Evolutionary conservation across 2,113 vertebrate genomes (phyloP).

Genomic region (Cephalopterus ornatus): DNA sequence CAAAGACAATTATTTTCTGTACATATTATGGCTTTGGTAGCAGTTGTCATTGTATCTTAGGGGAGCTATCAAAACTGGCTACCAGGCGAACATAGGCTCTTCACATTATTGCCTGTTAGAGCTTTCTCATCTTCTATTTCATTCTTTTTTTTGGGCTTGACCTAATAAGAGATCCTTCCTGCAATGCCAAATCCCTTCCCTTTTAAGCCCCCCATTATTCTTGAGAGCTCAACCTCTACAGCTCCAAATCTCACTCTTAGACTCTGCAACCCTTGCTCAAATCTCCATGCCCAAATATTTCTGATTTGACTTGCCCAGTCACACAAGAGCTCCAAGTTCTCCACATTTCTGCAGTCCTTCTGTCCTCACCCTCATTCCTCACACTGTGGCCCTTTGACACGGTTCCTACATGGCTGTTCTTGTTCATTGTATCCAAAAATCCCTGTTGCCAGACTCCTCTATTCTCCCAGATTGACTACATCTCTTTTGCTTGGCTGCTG

Average conservation of each 20-base stretch:
- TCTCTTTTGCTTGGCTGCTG: not conserved
- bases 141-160: not conserved
- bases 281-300: not conserved
- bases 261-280: not conserved
- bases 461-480: not conserved
- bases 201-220: not conserved
- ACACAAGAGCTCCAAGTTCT: not conserved
- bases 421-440: not conserved
- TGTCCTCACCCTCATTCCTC: not conserved
- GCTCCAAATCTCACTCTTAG: not conserved
- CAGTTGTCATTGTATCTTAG: not conserved
- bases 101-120: not conserved
- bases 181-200: not conserved
- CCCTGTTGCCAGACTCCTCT: not conserved
- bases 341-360: not conserved
- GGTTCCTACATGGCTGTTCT: not conserved
- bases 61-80: not conserved
- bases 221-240: not conserved
- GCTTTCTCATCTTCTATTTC: not conserved
- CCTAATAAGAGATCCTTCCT: not conserved
- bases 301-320: not conserved
- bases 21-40: not conserved
- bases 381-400: not conserved
- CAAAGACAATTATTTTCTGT: fast-evolving
- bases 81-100: not conserved